Evolutionary conservation across 92 coral and sea anemone genomes (phyloP), one percentile per base, ranked within the genome.

Genomic region (Paramuricea clavata): DNA sequence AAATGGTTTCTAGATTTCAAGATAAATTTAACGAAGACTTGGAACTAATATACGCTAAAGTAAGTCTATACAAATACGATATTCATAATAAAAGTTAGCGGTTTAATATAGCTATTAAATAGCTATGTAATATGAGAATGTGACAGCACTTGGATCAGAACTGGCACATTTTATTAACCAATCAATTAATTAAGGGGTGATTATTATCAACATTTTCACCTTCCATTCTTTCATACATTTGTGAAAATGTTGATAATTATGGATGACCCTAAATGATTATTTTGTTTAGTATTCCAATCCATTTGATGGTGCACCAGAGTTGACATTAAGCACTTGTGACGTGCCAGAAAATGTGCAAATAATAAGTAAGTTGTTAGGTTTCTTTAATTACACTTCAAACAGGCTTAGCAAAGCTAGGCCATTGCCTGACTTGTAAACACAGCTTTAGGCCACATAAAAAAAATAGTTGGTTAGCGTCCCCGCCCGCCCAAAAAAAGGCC

Each of bases 41-140:
- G 54, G 84, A 79, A 27, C 33, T 36, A 1, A 79, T 79, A 54
- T 61, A 79, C n/a, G 84, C 84, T 49, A 79, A 60, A 49, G 84
- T 79, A 60, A 21, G 31, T 25, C 41, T 0, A 68, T 68, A 2
- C 2, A 9, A 34, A 34, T 21, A 21, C 23, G 33, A 10, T 69
- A 12, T 5, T 65, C 5, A 12, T 27, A 41, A 3, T 34, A 33
- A 8, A 2, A 19, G 2, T 17, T 23, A 27, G 27, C 16, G 21
- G 15, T 27, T 64, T 39, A 4, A 4, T 39, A 39, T n/a, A n/a
- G n/a, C 44, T 39, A 4, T 39, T 10, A 39, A 39, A 39, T 10
- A 4, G 4, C 44, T 39, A 39, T 39, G 10, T 39, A 39, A 39
- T 4, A 39, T 39, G 5, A 39, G 10, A 39, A 4, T 39, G 10